Base-by-base conservation (phyloP, 2,888 invertebrate genomes). In the Agrotis clavis region DNA sequence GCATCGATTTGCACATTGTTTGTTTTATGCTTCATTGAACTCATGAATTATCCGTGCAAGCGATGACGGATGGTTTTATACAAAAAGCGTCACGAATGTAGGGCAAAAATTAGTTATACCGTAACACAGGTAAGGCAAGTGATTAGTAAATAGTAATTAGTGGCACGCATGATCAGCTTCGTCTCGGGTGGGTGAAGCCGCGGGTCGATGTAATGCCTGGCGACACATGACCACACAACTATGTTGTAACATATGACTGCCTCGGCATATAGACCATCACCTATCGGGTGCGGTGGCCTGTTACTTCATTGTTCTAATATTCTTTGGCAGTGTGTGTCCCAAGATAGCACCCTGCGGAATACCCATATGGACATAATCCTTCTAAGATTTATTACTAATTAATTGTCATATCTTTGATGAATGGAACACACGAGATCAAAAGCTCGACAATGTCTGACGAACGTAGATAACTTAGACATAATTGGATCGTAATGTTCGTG, bases 141-240 rank as follows among this genome's bases (percentile, higher is more conserved):
- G 76, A 86, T 85, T 86, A 78, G 77, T 84, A 73, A 76, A 74
- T 75, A 81, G 72, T 78, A 76, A 86, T 78, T 76, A 77, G 65
- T 54, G 79, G 50, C n/a, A 72, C 74, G 85, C 82, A 65, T 84
- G 77, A 84, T 79, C 54, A 74, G 51, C 21, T 45, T 57, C 68
- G 81, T 67, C 71, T 48, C 61, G 72, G 69, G 60, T 54, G 73
- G 60, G 51, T 57, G 66, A 59, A 47, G 76, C 30, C 57, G 57
- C 48, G 59, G 71, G 77, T 53, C 66, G 64, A 25, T 47, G 65
- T 67, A 67, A 79, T 65, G 25, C 9, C 67, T 35, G 53, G 54
- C 54, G 67, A 69, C 73, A 72, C 62, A 71, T 54, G 64, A 70
- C 82, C 71, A 69, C 71, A 69, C 64, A 77, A 67, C 51, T 64